Base-by-base conservation (phyloP, 2,113 vertebrate genomes). In the Tetrax tetrax region DNA sequence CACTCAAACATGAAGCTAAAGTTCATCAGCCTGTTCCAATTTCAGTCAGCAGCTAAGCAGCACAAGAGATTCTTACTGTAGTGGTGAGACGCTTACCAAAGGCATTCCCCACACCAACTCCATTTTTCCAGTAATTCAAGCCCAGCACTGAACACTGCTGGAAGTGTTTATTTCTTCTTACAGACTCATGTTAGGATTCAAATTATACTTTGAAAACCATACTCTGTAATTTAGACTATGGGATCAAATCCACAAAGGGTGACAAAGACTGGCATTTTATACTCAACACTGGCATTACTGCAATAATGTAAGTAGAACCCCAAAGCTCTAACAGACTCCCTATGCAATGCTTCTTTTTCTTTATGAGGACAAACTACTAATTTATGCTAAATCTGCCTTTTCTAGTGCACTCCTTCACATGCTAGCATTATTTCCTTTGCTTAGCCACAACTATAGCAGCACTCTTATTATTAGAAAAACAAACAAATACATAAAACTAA, bases 281-380 rank as follows among this genome's bases (percentile, higher is more conserved):
- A 48, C 25, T 54, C 20, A 45, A 57, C 12, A 15, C 7, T 61
- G 7, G 6, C 24, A 69, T 45, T 65, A 57, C 16, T 27, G 2
- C 63, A 88, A 8, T 35, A 53, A 41, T 0, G 0, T 10, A 22
- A 7, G 4, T 56, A 41, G 16, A 66, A 59, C 5, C 4, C 8
- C 28, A 51, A 77, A 74, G 7, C 10, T 65, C 29, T 48, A 27
- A 41, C 10, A 45, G 13, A 48, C 14, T 65, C 18, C 4, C 10
- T 64, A 25, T 6, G 14, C 5, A 79, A 31, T 31, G 4, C 54
- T 0, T 9, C 5, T 45, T 50, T 72, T 41, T 20, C 8, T 17
- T 74, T 38, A 37, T 54, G 17, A 86, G 74, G 10, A 51, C 14
- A 57, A 69, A 48, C 22, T 27, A 20, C 3, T n/a, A 12, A 74